phyloP scores from a whole-genome alignment of 2,113 vertebrate genomes.

The Coryphaenoides rupestris region DNA sequence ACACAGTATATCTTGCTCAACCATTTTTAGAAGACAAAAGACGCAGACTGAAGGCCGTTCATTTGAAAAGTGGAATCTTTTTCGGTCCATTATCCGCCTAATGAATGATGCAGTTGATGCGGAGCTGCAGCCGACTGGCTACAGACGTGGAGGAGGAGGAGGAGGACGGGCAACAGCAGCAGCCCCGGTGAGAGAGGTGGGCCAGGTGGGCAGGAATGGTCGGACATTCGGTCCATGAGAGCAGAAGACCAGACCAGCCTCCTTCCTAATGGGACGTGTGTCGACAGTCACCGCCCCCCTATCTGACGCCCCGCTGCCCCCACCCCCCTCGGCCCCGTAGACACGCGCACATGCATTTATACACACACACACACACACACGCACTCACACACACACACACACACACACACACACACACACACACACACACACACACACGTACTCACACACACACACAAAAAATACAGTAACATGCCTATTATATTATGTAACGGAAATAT shows the following conservation, averaged over 20 bases:
- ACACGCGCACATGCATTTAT: background rate
- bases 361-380: too few species aligned
- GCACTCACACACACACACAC: too few species aligned
- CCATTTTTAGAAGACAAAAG: background rate
- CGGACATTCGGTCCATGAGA: constrained; percentile 24
- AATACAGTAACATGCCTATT: too few species aligned
- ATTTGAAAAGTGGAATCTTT: constrained; percentile 27
- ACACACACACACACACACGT: too few species aligned
- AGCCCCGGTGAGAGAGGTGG: constrained; percentile 37
- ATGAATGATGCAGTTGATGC: constrained; percentile 42
- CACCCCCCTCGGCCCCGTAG: constrained; percentile 8
- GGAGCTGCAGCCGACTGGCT: constrained; percentile 21
- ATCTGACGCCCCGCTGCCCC: constrained; percentile 36
- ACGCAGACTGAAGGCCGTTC: too few species aligned
- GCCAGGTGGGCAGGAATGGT: constrained; percentile 30
- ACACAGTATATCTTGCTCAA: background rate
- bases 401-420: too few species aligned
- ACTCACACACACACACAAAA: too few species aligned
- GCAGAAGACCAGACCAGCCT: constrained; percentile 23
- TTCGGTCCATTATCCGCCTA: constrained; percentile 31
- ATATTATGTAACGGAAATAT: too few species aligned
- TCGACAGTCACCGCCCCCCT: constrained; percentile 45
- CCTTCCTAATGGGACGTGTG: background rate
- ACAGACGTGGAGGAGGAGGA: constrained; percentile 8
- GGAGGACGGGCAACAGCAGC: too few species aligned